Conservation (phyloP, 1,140 invertebrate genomes). For the Wasmannia auropunctata region DNA sequence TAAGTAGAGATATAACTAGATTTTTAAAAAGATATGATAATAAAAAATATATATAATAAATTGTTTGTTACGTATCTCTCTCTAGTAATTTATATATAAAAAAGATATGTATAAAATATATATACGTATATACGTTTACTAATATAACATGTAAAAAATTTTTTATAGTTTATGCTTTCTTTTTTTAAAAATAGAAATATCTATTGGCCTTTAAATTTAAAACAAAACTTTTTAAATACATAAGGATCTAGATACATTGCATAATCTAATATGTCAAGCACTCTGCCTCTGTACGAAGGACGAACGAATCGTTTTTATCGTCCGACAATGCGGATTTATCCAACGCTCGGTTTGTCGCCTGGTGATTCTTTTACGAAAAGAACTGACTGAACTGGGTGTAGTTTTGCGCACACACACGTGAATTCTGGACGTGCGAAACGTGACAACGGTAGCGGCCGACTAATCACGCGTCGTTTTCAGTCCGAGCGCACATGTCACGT, state of each 20-base stretch:
- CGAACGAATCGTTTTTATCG: constrained; percentile 8
- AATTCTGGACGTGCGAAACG: constrained; percentile 25
- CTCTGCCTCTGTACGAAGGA: background rate
- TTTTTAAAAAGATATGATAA: background rate
- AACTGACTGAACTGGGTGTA: constrained; percentile 24
- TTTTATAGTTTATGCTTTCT: background rate
- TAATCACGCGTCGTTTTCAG: constrained; percentile 44
- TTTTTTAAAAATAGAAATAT: background rate
- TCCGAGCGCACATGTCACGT: constrained; percentile 45
- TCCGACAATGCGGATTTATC: constrained; percentile 21
- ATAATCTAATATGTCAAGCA: constrained; percentile 9
- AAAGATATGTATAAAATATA: too few species aligned
- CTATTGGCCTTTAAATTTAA: constrained; percentile 19
- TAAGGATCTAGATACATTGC: background rate
- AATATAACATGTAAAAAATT: constrained; percentile 26
- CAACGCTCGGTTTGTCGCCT: background rate
- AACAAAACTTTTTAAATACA: constrained; percentile 7
- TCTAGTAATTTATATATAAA: background rate
- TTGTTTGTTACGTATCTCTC: background rate
- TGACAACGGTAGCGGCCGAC: constrained; percentile 23
- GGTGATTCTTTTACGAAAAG: constrained; percentile 45
- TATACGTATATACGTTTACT: background rate
- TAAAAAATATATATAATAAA: background rate
- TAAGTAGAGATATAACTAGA: background rate
- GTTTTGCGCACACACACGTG: constrained; percentile 1